These are phyloP conservation scores for Heliangelus exortis DNA, from an alignment of 2,797 vertebrate genomes.

Conservation along the genomic window DNA sequence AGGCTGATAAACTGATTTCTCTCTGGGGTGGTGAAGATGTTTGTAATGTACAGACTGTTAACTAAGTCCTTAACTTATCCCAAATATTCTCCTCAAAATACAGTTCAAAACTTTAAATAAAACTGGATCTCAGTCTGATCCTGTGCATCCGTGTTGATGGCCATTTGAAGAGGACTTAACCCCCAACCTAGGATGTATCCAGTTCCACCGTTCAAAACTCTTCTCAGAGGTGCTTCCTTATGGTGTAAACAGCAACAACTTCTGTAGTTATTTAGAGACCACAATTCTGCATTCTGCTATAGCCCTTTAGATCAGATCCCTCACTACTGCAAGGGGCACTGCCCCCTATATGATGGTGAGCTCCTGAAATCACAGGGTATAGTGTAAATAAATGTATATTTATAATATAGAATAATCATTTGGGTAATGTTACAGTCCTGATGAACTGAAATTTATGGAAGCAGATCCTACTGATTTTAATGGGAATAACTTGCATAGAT, in stretches of 20 bases:
- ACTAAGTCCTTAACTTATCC: not conserved
- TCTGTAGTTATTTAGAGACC: not conserved
- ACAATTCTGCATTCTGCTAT: not conserved
- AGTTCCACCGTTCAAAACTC: not conserved
- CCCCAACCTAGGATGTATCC: not conserved
- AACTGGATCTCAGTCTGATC: not conserved
- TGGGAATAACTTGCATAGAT: slow-evolving; percentile 29
- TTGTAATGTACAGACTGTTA: not conserved
- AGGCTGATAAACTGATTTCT: not conserved
- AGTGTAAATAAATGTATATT: not conserved
- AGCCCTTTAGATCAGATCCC: not conserved
- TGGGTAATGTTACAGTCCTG: slow-evolving; percentile 32
- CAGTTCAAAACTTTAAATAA: not conserved
- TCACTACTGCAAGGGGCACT: not conserved
- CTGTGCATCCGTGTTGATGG: not conserved
- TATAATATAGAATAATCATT: slow-evolving; percentile 9
- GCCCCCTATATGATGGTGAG: not conserved
- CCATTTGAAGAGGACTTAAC: not conserved
- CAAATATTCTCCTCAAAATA: not conserved
- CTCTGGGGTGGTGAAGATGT: not conserved
- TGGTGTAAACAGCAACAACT: not conserved
- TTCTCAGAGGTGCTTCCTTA: not conserved
- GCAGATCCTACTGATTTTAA: slow-evolving; percentile 40
- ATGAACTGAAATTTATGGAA: slow-evolving; percentile 56
- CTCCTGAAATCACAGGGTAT: slow-evolving; percentile 41